Evolutionary conservation across 2,797 vertebrate genomes (phyloP), one percentile per base, ranked within the genome.

Genomic region (Taeniopygia guttata): DNA sequence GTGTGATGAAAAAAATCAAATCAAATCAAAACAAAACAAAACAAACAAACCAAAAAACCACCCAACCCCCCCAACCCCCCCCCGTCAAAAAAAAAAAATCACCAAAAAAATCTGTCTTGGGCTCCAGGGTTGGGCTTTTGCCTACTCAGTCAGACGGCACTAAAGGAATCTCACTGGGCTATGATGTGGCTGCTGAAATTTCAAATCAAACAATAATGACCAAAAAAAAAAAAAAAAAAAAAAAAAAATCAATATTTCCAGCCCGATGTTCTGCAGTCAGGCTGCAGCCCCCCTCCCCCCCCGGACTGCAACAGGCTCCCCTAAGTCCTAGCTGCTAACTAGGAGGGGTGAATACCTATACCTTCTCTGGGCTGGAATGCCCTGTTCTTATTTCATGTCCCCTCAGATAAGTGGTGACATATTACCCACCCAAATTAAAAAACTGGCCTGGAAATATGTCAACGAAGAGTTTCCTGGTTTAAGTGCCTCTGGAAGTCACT

Each of bases 251-350:
- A 27, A 6, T 23, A 11, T 52, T 93, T 70, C 42, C 20, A 21
- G 8, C 56, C 69, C 7, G 9, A 22, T 11, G 10, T 29, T 36
- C 27, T 58, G 25, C 30, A 64, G 51, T 21, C 36, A 58, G 30
- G 38, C 68, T 80, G 36, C 5, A 42, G 49, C 17, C 14, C 52
- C 17, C 14, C 52, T 0, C 0, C 34, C 14, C 52, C 0, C 0
- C 34, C n/a, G n/a, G n/a, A 46, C 32, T 63, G 34, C 4, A 8
- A 7, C 4, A 51, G 34, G 23, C 32, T 96, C 63, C 79, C 83
- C 77, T 54, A 49, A 94, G 82, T 62, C 60, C 38, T 74, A 68
- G 63, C 90, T 96, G 87, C 93, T 76, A 23, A 66, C 83, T n/a
- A 38, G 90, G 87, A 60, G 76, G 49, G 63, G 56, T 90, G 66